Evolutionary conservation across 1,140 invertebrate species (phyloP).

Genomic region (Coptotermes formosanus): DNA sequence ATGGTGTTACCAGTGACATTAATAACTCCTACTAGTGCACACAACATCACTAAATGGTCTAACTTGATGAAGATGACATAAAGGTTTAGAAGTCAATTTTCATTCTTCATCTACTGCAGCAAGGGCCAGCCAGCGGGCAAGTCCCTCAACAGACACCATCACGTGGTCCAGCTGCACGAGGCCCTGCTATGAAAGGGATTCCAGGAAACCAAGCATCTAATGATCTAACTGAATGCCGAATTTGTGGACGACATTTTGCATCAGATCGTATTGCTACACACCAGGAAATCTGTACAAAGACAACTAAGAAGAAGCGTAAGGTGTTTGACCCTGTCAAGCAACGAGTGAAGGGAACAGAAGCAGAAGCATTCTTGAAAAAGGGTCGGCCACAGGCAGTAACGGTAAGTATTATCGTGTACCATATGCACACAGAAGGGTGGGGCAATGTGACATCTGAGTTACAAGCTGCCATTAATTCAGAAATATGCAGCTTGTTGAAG

Average conservation of each 20-base stretch:
- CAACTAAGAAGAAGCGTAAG: slow-evolving; percentile 75
- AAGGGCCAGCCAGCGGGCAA: neutral
- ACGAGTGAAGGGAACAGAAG: slow-evolving; percentile 82
- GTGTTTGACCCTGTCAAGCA: slow-evolving; percentile 83
- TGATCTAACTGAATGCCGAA: slow-evolving; percentile 55
- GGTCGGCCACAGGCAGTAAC: slow-evolving; percentile 36
- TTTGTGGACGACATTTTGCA: slow-evolving; percentile 73
- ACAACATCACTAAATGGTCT: too few species aligned
- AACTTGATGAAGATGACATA: too few species aligned
- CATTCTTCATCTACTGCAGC: too few species aligned
- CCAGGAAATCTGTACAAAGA: slow-evolving; percentile 76
- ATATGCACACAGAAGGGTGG: neutral
- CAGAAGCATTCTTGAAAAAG: slow-evolving; percentile 69
- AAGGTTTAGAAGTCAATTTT: too few species aligned
- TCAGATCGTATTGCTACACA: slow-evolving; percentile 77
- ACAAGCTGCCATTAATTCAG: too few species aligned
- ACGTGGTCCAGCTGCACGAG: neutral
- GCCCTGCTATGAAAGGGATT: neutral
- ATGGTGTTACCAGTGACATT: too few species aligned
- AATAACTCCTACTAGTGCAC: too few species aligned
- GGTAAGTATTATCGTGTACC: neutral
- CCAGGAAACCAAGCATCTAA: neutral
- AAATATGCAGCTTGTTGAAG: too few species aligned
- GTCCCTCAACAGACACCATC: neutral
- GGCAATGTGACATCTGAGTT: neutral